Percentiles rank a stretch among this genome's conserved stretches.
Conservation (phyloP, 2,797 vertebrate species). For the Microctenopoma steveboyesi region DNA sequence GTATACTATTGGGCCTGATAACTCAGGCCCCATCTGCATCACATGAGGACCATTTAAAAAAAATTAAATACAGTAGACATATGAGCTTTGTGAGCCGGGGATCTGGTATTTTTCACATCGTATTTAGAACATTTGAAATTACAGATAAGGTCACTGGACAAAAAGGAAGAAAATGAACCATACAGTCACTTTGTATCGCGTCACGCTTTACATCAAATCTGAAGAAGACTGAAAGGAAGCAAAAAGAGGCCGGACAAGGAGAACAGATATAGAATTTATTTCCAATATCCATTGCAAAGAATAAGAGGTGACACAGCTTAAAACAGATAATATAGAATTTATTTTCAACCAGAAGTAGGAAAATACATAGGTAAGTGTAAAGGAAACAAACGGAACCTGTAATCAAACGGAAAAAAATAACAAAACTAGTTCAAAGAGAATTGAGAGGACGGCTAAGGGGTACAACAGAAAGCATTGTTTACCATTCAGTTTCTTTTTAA, state of each 20-base stretch:
- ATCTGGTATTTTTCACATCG: background rate
- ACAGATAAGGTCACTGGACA: background rate
- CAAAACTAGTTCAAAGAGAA: conserved; percentile 90
- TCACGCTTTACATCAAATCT: background rate
- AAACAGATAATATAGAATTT: conserved; percentile 99
- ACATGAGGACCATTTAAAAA: background rate
- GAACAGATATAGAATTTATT: conserved; percentile 78
- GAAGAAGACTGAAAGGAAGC: conserved; percentile 9
- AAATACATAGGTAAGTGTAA: conserved; percentile 96
- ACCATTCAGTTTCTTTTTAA: conserved; percentile 89
- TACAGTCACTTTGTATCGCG: too few relatives aligned
- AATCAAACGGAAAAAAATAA: conserved; percentile 87
- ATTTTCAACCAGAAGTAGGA: conserved; percentile 99
- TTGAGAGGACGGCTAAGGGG: conserved; percentile 91
- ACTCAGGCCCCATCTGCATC: conserved; percentile 26
- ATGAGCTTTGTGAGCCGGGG: rapidly evolving
- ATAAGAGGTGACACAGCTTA: conserved; percentile 89
- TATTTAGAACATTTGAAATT: background rate
- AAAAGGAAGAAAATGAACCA: background rate
- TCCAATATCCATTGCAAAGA: conserved; percentile 78
- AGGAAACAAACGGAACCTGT: conserved; percentile 94
- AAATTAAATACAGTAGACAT: background rate
- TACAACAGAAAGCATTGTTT: conserved; percentile 94
- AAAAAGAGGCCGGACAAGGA: conserved; percentile 47
- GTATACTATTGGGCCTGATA: conserved; percentile 12